Evolutionary conservation across 2,888 invertebrate species (phyloP).

Genomic region (Eupithecia pulchellata): DNA sequence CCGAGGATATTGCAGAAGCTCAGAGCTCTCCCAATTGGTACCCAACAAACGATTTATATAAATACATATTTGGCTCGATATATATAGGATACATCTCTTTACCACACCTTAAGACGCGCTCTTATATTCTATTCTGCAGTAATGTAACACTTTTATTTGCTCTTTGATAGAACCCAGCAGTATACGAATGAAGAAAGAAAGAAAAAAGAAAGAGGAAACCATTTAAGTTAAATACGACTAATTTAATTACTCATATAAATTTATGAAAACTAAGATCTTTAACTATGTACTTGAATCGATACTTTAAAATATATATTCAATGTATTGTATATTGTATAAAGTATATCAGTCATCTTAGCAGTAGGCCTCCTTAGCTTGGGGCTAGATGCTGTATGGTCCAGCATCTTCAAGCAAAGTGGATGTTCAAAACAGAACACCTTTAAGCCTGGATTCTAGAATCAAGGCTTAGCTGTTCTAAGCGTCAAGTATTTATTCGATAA

Average conservation of each 20-base stretch:
- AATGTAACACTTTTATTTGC: background rate
- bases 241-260: no score
- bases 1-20: background rate
- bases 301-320: no score
- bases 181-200: background rate
- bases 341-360: no score
- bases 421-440: background rate
- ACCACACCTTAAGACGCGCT: background rate
- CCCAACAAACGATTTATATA: background rate
- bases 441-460: background rate
- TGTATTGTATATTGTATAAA: no score
- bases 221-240: no score
- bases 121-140: background rate
- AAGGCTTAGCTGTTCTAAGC: background rate
- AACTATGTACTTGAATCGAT: no score
- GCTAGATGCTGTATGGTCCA: no score
- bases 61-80: background rate
- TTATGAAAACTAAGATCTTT: no score
- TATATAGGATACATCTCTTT: background rate
- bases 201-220: background rate
- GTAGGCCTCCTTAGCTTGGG: no score
- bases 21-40: background rate
- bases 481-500: background rate
- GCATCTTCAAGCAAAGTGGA: no score
- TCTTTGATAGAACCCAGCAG: background rate